Conservation (phyloP, 2,888 invertebrate species). For the Peribatodes rhomboidaria region DNA sequence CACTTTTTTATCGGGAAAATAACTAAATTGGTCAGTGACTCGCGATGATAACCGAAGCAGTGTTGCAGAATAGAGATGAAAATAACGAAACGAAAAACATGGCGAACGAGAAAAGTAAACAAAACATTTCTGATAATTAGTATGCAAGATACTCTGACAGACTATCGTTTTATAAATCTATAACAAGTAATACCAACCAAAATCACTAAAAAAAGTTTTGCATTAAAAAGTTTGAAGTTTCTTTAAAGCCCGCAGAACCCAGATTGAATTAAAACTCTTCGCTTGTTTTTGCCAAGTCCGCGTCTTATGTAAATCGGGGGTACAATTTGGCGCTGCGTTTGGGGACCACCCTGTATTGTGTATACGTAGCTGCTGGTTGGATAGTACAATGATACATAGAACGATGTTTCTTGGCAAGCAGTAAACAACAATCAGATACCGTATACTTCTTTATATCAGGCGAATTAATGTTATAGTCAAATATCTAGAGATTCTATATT, state of each 20-base stretch:
- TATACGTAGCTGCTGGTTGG: neutral
- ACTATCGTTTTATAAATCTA: neutral
- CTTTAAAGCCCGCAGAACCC: slow-evolving; percentile 24
- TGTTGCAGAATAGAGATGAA: too few species aligned
- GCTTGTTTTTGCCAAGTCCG: slow-evolving; percentile 40
- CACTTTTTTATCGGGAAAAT: too few species aligned
- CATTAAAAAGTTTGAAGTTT: slow-evolving; percentile 27
- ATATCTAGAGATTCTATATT: too few species aligned
- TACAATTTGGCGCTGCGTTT: slow-evolving; percentile 35
- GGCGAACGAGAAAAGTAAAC: too few species aligned
- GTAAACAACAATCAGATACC: neutral
- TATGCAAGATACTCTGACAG: too few species aligned
- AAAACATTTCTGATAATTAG: too few species aligned
- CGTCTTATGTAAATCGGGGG: slow-evolving; percentile 47
- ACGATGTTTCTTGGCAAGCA: neutral
- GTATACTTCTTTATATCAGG: too few species aligned
- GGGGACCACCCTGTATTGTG: slow-evolving; percentile 10
- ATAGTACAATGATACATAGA: neutral
- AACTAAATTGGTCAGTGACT: too few species aligned
- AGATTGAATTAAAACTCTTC: slow-evolving; percentile 39
- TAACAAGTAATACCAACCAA: neutral
- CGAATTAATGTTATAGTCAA: too few species aligned
- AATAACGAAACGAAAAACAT: too few species aligned
- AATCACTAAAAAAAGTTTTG: slow-evolving; percentile 5
- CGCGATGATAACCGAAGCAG: too few species aligned